Evolutionary conservation across 2,797 vertebrate species (phyloP), one percentile per base, ranked within the genome.

Genomic region (Remorina albescens): DNA sequence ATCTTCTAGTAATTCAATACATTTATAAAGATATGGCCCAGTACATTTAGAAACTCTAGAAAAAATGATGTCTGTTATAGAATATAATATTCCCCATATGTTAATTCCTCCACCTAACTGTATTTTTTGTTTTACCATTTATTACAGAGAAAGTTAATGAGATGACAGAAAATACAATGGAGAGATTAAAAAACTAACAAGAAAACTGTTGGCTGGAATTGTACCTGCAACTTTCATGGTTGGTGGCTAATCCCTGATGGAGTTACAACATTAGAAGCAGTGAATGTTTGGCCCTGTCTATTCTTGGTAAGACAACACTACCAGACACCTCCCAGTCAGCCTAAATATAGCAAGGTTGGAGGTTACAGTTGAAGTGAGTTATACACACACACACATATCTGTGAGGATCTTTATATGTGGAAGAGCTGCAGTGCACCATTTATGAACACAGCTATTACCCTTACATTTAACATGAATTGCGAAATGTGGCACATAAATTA

Each of bases 391-490:
- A n/a, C n/a, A n/a, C n/a, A n/a, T n/a, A n/a, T n/a, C n/a, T n/a
- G n/a, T n/a, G n/a, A n/a, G n/a, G n/a, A n/a, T 78, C 2, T 5
- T 53, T 36, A 28, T 55, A 41, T 30, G 50, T 8, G 3, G 21
- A 70, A 54, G 68, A 37, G 28, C 64, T 76, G 72, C 62, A 64
- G 37, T 3, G 30, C 30, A 3, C 3, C 30, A 30, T n/a, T n/a
- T n/a, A n/a, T n/a, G n/a, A n/a, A n/a, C n/a, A n/a, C n/a, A n/a
- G n/a, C n/a, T n/a, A 44, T 46, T 65, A 76, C 37, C 36, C 8
- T 8, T 26, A 36, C 39, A 81, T 86, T 78, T 79, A 79, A 81
- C 72, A 84, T 86, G 18, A 57, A 76, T 58, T n/a, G 9, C 25
- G 60, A 21, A 59, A 70, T 65, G 32, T 60, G 56, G 49, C 61